A percentile compares a stretch with the other conserved stretches of the same genome.
Conservation (phyloP, 2,113 vertebrate genomes). For the Rhinoderma darwinii region DNA sequence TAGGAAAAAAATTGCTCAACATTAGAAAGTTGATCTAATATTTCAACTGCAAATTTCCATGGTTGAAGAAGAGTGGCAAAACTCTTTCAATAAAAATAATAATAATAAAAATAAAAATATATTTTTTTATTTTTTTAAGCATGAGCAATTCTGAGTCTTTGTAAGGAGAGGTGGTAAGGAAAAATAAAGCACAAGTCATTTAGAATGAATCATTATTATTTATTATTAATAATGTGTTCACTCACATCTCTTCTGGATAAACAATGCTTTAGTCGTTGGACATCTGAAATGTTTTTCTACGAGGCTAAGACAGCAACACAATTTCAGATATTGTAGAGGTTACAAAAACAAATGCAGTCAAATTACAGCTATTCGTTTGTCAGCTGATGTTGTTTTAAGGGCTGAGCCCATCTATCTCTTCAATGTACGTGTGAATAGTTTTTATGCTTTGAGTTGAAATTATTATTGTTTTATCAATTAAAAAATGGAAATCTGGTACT, state of each 20-base stretch:
- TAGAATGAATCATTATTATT: constrained; percentile 19
- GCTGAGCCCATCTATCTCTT: constrained; percentile 45
- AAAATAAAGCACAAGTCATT: constrained; percentile 17
- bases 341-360: constrained; percentile 46
- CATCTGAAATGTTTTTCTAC: constrained; percentile 32
- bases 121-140: neutral
- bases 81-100: too few species aligned
- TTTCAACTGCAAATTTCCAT: too few species aligned
- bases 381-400: constrained; percentile 45
- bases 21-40: too few species aligned
- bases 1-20: too few species aligned
- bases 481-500: constrained; percentile 15
- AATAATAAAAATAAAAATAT: neutral
- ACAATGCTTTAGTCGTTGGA: constrained; percentile 1
- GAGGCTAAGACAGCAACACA: constrained; percentile 38
- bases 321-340: constrained; percentile 49
- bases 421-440: constrained; percentile 40
- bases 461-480: constrained; percentile 29
- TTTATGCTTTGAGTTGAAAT: constrained; percentile 29
- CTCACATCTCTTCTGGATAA: constrained; percentile 31
- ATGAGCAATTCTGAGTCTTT: neutral
- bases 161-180: neutral
- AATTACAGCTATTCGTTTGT: constrained; percentile 55
- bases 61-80: too few species aligned
- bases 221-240: constrained; percentile 38